phyloP scores from a whole-genome alignment of 2,888 invertebrate genomes.

The Cantharis nigra region DNA sequence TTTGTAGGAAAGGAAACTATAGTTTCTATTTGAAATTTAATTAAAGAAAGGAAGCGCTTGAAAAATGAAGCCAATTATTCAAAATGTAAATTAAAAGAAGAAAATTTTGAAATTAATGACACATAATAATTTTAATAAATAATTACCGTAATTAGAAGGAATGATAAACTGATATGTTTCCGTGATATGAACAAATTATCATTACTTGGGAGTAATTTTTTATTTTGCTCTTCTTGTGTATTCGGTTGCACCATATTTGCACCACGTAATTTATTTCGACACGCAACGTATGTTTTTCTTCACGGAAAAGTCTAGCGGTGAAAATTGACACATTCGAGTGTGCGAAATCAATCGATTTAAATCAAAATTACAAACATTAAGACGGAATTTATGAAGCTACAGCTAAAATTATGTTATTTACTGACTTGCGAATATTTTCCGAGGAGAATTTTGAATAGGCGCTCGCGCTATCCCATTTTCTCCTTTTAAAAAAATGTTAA shows the following conservation, averaged over 20 bases:
- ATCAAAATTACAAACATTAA: not conserved
- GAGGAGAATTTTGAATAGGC: not conserved
- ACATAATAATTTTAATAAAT: constrained; percentile 14
- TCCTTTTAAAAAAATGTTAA: constrained; percentile 1
- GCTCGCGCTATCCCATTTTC: not conserved
- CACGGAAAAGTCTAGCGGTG: not conserved
- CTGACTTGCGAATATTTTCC: not conserved
- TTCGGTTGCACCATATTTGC: constrained; percentile 12
- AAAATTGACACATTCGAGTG: not conserved
- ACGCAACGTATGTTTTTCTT: constrained; percentile 23
- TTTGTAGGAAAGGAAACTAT: not conserved
- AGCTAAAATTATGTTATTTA: not conserved
- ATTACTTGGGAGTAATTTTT: constrained; percentile 22
- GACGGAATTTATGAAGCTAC: not conserved
- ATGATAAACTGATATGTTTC: constrained; percentile 27
- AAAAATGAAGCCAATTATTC: constrained; percentile 10
- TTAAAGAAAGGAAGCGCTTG: not conserved
- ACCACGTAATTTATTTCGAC: constrained; percentile 21
- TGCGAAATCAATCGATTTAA: not conserved
- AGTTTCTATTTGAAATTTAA: not conserved
- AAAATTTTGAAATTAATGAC: not conserved
- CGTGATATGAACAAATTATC: constrained; percentile 29
- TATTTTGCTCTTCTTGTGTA: constrained; percentile 22
- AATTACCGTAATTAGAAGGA: constrained; percentile 24
- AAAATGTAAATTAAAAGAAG: constrained; percentile 14